These are phyloP conservation scores for Cosmorhoe ocellata DNA, from an alignment of 2,888 invertebrate species.

Conservation along the genomic window DNA sequence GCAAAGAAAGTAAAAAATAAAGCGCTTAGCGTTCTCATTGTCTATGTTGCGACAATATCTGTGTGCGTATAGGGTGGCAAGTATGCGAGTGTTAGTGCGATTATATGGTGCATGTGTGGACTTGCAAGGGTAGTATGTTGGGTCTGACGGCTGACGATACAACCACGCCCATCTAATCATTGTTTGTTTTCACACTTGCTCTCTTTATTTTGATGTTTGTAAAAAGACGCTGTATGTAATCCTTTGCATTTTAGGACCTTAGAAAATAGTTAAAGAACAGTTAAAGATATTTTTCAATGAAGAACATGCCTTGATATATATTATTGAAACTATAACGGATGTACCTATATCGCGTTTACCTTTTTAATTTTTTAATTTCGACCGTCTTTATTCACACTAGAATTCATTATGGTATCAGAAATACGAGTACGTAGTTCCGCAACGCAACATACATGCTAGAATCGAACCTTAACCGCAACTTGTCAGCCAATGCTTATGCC, in stretches of 20 bases:
- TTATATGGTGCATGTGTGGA: slow-evolving; percentile 36
- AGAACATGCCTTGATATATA: too few species aligned
- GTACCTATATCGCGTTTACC: too few species aligned
- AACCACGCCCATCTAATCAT: slow-evolving; percentile 71
- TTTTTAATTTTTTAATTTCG: too few species aligned
- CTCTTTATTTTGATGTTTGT: slow-evolving; percentile 31
- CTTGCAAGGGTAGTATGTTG: slow-evolving; percentile 57
- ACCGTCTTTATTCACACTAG: too few species aligned
- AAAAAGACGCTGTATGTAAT: neutral
- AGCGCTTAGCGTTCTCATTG: slow-evolving; percentile 71
- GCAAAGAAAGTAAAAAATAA: slow-evolving; percentile 74
- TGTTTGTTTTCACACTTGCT: slow-evolving; percentile 59
- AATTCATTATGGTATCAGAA: too few species aligned
- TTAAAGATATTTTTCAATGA: too few species aligned
- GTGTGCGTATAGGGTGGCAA: slow-evolving; percentile 54
- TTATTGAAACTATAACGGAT: too few species aligned
- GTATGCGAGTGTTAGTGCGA: slow-evolving; percentile 49
- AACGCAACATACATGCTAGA: too few species aligned
- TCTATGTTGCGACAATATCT: slow-evolving; percentile 56
- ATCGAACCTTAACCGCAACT: too few species aligned
- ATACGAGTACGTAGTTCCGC: too few species aligned
- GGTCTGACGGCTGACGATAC: slow-evolving; percentile 60
- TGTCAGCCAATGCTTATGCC: too few species aligned
- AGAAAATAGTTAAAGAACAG: too few species aligned
- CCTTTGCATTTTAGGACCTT: slow-evolving; percentile 1